Conservation (phyloP, 2,888 invertebrate genomes). For the Strigamia maritima region DNA sequence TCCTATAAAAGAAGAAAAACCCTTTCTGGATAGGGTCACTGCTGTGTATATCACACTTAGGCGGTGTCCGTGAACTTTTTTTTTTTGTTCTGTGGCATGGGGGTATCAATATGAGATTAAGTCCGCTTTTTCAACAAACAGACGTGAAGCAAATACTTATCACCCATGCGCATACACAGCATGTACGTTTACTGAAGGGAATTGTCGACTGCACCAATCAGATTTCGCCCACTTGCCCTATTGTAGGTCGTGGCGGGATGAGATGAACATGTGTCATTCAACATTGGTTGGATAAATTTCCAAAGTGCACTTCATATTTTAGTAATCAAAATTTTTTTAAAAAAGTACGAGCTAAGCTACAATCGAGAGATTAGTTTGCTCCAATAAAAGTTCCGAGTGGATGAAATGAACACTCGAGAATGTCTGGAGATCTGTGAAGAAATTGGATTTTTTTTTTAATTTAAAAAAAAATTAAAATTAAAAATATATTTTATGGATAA, state of each 20-base stretch:
- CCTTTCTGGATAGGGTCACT: neutral
- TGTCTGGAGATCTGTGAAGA: neutral
- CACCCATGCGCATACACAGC: neutral
- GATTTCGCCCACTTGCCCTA: neutral
- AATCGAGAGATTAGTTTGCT: neutral
- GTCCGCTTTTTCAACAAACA: neutral
- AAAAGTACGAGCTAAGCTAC: neutral
- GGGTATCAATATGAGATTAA: slow-evolving; percentile 15
- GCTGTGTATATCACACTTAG: neutral
- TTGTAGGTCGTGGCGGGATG: neutral
- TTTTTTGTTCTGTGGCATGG: neutral
- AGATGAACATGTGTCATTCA: slow-evolving; percentile 7
- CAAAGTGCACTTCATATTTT: neutral
- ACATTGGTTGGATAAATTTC: neutral
- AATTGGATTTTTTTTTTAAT: neutral
- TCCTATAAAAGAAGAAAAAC: neutral
- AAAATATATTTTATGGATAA: too few species aligned
- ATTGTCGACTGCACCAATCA: neutral
- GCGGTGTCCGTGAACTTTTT: neutral
- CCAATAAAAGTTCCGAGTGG: neutral
- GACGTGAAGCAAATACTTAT: neutral
- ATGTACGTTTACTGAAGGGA: neutral
- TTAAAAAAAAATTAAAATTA: too few species aligned
- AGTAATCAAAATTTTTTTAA: neutral
- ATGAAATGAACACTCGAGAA: neutral